Conservation (phyloP, 2,797 vertebrate species). For the Galaxias olidus region DNA sequence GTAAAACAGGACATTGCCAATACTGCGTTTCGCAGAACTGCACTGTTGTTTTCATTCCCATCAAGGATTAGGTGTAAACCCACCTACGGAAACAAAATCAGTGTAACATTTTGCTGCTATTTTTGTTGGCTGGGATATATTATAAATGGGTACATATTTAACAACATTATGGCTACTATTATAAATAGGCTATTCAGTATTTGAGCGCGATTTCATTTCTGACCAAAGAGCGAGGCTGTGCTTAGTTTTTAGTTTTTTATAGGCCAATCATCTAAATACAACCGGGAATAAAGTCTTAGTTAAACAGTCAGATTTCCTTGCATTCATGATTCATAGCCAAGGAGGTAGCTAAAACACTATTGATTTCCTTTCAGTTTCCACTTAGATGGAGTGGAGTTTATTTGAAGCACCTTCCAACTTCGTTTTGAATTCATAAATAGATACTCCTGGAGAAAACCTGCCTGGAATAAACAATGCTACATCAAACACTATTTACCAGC, state of each 20-base stretch:
- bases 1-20: constrained; percentile 1
- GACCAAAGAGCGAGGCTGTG: no score
- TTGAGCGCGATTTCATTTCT: no score
- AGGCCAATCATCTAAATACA: not conserved
- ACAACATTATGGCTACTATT: no score
- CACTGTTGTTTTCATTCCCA: not conserved
- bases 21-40: not conserved
- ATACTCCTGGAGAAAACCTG: not conserved
- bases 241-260: not conserved
- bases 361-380: not conserved
- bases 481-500: no score
- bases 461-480: not conserved
- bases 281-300: not conserved
- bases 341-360: not conserved
- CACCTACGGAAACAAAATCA: not conserved
- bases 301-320: not conserved
- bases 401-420: constrained; percentile 4
- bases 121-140: no score
- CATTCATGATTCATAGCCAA: no score
- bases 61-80: not conserved
- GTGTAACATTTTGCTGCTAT: no score
- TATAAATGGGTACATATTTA: no score
- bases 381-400: not conserved
- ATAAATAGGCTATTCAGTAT: no score
- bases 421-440: not conserved